Evolutionary conservation across 1,140 invertebrate genomes (phyloP), one percentile per base, ranked within the genome.

Genomic region (Cecropterus lyciades): DNA sequence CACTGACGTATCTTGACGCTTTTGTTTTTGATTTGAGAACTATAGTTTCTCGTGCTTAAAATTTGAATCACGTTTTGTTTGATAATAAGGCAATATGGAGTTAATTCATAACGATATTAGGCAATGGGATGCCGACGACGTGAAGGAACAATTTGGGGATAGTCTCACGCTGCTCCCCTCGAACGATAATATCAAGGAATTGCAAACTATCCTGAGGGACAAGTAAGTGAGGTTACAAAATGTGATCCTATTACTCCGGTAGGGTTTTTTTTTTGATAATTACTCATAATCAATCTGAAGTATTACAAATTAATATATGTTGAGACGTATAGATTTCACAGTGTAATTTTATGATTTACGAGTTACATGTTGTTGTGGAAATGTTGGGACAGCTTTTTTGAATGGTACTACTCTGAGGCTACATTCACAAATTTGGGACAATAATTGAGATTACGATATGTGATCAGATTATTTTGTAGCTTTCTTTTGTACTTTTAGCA

Each of bases 181-280:
- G 0, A 98, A 97, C 79, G 95, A 98, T 81, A 98, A 98, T 92
- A 96, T 98, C 17, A 95, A 96, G 78, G 98, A 99, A 88, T 92
- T 99, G 20, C 97, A 99, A 87, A 99, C 98, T 10, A 98, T 99
- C 82, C 94, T 99, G 43, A 92, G 98, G 17, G 98, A 99, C 92
- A 98, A 96, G 98, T 99, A 94, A 93, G 93, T 93, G 57, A 82
- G 79, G 85, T 89, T 91, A 83, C 27, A 70, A 60, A 57, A 56
- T 46, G 59, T 46, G 30, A 67, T 55, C 57, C 1, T 24, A 24
- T 24, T 24, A 24, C 20, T 24, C 5, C 5, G 1, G 20, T 24
- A 24, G n/a, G n/a, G n/a, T n/a, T n/a, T n/a, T n/a, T n/a, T n/a
- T n/a, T n/a, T n/a, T n/a, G n/a, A n/a, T n/a, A n/a, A n/a, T n/a